Evolutionary conservation across 1,140 invertebrate genomes (phyloP).

Genomic region (Yoshiicerus persimilis): DNA sequence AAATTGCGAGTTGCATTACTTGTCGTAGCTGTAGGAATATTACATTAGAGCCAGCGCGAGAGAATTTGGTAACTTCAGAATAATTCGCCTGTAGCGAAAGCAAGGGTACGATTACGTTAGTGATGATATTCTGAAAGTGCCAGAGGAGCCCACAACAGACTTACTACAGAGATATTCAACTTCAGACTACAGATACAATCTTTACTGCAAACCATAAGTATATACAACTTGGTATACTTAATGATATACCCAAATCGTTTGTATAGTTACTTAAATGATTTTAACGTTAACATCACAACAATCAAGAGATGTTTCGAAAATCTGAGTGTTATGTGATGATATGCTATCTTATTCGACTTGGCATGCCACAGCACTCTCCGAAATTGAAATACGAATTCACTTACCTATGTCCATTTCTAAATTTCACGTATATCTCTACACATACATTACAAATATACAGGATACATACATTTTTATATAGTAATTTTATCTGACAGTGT

Average conservation of each 20-base stretch:
- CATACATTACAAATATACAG: background rate
- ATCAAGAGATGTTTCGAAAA: background rate
- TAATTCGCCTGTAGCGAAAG: constrained; percentile 12
- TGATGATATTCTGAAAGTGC: background rate
- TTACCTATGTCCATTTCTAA: background rate
- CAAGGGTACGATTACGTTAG: background rate
- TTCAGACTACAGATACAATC: background rate
- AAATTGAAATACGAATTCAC: background rate
- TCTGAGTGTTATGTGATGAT: background rate
- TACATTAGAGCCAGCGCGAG: background rate
- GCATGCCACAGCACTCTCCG: background rate
- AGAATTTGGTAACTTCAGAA: constrained; percentile 6
- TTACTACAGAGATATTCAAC: background rate
- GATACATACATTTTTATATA: background rate
- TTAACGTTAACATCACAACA: background rate
- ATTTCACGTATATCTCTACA: background rate
- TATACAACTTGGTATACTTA: background rate
- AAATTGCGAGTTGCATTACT: constrained; percentile 2
- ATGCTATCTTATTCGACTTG: background rate
- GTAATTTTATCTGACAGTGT: background rate
- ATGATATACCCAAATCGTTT: too few relatives aligned
- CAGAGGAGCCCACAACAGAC: background rate
- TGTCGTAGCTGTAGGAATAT: too few relatives aligned
- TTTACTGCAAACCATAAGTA: background rate
- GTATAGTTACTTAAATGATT: background rate